Base-by-base conservation (phyloP, 2,888 invertebrate genomes). In the Hirtodrosophila cameraria region DNA sequence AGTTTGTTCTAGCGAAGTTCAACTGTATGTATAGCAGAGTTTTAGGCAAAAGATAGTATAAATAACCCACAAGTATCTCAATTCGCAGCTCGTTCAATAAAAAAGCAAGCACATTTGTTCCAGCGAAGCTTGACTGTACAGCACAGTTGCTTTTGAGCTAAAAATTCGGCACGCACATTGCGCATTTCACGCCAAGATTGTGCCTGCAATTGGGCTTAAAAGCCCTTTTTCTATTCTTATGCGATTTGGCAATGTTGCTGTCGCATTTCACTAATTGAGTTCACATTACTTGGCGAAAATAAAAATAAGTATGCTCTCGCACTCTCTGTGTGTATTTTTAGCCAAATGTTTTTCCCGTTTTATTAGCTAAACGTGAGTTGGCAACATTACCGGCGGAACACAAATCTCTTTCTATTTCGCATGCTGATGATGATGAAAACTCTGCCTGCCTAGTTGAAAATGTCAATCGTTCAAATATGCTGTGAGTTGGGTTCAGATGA, bases 281-380 rank as follows among this genome's bases (percentile, higher is more conserved):
- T 79, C 77, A 76, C 80, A 86, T 81, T 81, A 81, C 84, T 71
- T 83, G 86, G 50, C 80, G n/a, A 83, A 73, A 80, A 80, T 82
- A 75, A 62, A 53, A 65, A 43, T 57, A 20, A 20, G 5, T 23
- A 23, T 23, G 23, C 23, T n/a, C n/a, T n/a, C n/a, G 48, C 23
- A 57, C 50, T 31, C 38, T 28, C 3, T 23, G 50, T 27, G 41
- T 84, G 59, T 73, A 73, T 73, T 75, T 85, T 80, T 70, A 58
- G 80, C 74, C 76, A 74, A 74, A 65, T 75, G 75, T 65, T n/a
- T n/a, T n/a, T 77, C 46, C 59, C 49, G 33, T 80, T 81, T 86
- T 81, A 81, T 81, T 81, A 80, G 84, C 70, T 48, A 64, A 86
- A 80, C 84, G 77, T 81, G 80, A 81, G 84, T 81, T 80, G 86